Percentiles rank a stretch among this genome's conserved stretches.
Conservation (phyloP, 2,113 vertebrate genomes). For the Tapirus terrestris region DNA sequence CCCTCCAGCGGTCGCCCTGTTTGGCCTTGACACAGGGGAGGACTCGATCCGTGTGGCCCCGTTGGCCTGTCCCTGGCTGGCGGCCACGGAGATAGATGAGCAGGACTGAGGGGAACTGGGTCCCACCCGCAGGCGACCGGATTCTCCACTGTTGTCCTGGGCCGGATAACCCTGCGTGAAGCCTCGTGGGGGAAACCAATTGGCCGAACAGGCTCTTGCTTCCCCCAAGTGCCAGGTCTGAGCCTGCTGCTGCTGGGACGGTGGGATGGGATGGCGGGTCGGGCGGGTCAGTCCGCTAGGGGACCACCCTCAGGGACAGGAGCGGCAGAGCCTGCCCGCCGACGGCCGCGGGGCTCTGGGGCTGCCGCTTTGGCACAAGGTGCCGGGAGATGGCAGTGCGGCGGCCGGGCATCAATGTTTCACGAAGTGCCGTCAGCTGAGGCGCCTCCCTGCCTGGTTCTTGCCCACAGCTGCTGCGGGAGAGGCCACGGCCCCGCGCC, state of each 20-base stretch:
- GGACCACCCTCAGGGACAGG: not conserved
- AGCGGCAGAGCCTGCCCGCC: not conserved
- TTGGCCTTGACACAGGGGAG: not conserved
- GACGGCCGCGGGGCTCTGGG: not conserved
- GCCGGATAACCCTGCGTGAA: not conserved
- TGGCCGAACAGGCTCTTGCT: not conserved
- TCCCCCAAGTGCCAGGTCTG: not conserved
- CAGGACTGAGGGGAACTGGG: not conserved
- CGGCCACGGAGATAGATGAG: not conserved
- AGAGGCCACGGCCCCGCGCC: not conserved
- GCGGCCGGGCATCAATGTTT: constrained; percentile 66
- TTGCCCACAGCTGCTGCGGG: constrained; percentile 41
- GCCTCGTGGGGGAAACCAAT: not conserved
- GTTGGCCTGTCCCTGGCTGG: not conserved
- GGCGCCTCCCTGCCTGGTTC: constrained; percentile 66
- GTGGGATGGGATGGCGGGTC: not conserved
- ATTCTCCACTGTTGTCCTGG: not conserved
- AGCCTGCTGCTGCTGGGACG: not conserved
- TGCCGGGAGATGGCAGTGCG: constrained; percentile 51
- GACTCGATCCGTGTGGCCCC: not conserved
- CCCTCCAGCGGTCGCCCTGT: not conserved
- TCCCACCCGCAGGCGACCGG: not conserved
- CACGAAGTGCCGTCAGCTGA: constrained; percentile 54
- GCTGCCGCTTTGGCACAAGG: not conserved
- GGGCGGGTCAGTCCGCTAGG: not conserved